Percentiles rank a stretch among this genome's conserved stretches.
Conservation (phyloP, 2,113 vertebrate species). For the Leptosomus discolor region DNA sequence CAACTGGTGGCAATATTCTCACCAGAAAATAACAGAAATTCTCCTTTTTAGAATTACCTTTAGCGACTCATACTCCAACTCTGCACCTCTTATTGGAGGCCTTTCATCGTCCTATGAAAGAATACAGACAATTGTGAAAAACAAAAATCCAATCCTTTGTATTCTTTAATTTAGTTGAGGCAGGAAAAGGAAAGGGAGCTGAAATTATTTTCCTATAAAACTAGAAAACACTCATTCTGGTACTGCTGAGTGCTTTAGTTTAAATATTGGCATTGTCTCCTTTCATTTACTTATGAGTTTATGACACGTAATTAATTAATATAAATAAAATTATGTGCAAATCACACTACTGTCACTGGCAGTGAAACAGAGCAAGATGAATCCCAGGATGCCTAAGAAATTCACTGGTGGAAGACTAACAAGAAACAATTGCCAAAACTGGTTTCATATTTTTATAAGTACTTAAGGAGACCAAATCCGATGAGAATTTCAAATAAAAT, state of each 20-base stretch:
- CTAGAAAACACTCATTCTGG: background rate
- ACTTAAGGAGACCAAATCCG: background rate
- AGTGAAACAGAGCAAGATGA: background rate
- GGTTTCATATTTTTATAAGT: background rate
- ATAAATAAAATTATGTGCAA: background rate
- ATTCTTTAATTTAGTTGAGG: background rate
- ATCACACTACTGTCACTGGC: background rate
- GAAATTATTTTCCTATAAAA: background rate
- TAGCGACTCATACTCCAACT: conserved; percentile 95
- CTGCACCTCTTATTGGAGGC: conserved; percentile 89
- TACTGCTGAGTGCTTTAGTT: background rate
- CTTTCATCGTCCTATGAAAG: conserved; percentile 85
- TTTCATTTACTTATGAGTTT: background rate
- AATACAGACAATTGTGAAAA: conserved; percentile 17
- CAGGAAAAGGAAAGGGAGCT: background rate
- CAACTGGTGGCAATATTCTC: background rate
- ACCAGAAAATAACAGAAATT: background rate
- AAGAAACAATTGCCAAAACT: background rate
- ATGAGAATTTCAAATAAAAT: background rate
- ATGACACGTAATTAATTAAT: background rate
- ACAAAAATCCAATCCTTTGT: background rate
- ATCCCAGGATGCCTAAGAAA: background rate
- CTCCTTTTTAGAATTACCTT: conserved; percentile 79
- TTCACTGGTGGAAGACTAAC: background rate
- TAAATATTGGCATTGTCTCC: background rate